phyloP scores from a whole-genome alignment of 2,797 vertebrate species.

The Dipus sagitta region DNA sequence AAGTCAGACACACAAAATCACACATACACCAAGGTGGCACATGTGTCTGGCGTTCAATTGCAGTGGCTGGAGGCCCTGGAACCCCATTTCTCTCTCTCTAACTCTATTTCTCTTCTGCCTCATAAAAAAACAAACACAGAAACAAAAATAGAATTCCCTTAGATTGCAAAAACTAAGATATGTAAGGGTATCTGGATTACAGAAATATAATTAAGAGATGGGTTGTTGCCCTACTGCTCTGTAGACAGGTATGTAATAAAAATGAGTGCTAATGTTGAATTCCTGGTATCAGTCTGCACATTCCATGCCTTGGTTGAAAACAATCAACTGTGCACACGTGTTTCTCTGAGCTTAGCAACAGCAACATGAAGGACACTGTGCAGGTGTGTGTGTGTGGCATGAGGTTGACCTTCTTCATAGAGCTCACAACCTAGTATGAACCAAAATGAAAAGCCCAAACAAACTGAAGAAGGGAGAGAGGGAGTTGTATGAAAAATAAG shows the following conservation, averaged over 20 bases:
- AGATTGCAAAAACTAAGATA: neutral
- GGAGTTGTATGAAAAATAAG: neutral
- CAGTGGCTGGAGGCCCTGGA: too few relatives aligned
- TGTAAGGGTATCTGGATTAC: neutral
- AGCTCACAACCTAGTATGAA: neutral
- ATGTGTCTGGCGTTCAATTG: too few relatives aligned
- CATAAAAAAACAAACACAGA: too few relatives aligned
- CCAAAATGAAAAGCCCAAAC: neutral
- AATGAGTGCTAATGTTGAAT: neutral
- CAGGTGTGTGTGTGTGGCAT: neutral
- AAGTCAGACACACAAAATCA: too few relatives aligned
- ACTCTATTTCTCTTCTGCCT: too few relatives aligned
- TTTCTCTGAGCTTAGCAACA: neutral
- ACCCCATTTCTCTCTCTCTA: too few relatives aligned
- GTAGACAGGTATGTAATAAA: neutral
- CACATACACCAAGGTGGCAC: too few relatives aligned
- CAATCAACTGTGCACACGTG: neutral
- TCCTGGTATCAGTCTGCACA: neutral
- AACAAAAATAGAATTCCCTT: neutral
- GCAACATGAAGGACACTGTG: neutral
- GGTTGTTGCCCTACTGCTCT: neutral
- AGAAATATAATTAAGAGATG: neutral
- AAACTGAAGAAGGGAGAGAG: neutral
- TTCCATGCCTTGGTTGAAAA: neutral
- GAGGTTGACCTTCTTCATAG: neutral